Evolutionary conservation across 1,140 invertebrate genomes (phyloP).

Genomic region (Calephelis virginiensis): DNA sequence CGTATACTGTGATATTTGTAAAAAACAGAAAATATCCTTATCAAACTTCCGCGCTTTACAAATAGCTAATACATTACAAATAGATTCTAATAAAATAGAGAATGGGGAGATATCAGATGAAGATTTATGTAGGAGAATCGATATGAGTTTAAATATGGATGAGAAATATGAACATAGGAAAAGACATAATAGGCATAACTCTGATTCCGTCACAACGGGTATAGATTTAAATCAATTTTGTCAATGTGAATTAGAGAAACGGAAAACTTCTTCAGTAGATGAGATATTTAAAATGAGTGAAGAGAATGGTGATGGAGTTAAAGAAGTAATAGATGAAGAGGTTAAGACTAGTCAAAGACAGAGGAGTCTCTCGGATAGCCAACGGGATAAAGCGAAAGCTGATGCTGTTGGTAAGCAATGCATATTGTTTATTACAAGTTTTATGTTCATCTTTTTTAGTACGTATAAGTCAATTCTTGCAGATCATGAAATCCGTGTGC

Average conservation of each 20-base stretch:
- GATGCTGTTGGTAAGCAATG: conserved; percentile 62
- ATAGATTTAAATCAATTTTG: conserved; percentile 77
- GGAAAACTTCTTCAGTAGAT: conserved; percentile 81
- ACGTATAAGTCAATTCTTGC: no score
- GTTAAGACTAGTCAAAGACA: conserved; percentile 83
- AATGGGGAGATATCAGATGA: conserved; percentile 62
- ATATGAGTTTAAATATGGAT: conserved; percentile 69
- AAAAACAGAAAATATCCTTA: conserved; percentile 75
- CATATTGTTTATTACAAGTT: conserved; percentile 9
- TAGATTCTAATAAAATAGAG: conserved; percentile 59
- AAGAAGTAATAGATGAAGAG: conserved; percentile 78
- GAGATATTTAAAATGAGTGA: conserved; percentile 82
- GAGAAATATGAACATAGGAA: conserved; percentile 61
- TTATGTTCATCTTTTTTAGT: background rate
- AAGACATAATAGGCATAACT: conserved; percentile 66
- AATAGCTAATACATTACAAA: conserved; percentile 68
- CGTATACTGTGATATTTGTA: conserved; percentile 69
- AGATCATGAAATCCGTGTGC: no score
- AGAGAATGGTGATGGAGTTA: conserved; percentile 41
- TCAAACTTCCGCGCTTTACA: conserved; percentile 74
- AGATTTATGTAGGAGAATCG: conserved; percentile 70
- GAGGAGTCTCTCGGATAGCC: conserved; percentile 85
- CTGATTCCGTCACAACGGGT: conserved; percentile 57
- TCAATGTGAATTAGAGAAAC: conserved; percentile 66
- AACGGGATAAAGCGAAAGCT: conserved; percentile 75